phyloP scores from a whole-genome alignment of 2,113 vertebrate species.

The Daboia siamensis region DNA sequence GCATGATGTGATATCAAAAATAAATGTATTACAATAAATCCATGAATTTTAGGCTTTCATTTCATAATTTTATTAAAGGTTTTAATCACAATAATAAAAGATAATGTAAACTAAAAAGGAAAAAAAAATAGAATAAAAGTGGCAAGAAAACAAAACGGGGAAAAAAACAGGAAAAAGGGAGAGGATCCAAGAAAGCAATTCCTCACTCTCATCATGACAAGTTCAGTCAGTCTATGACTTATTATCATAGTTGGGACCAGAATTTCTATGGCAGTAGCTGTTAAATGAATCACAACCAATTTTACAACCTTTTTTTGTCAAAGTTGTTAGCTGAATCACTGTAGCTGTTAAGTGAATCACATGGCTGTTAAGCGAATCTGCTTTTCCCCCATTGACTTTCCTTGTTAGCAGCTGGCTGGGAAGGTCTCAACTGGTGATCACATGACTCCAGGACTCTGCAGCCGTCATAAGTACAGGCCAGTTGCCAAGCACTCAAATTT shows the following conservation, averaged over 20 bases:
- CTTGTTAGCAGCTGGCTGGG: not conserved
- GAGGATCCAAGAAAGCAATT: not conserved
- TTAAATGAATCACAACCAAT: not conserved
- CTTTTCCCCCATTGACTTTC: not conserved
- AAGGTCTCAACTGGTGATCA: not conserved
- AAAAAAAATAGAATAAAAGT: not conserved
- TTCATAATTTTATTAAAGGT: not conserved
- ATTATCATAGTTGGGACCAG: not conserved
- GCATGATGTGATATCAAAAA: not conserved
- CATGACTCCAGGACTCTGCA: not conserved
- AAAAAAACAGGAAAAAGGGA: not conserved
- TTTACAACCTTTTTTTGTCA: not conserved
- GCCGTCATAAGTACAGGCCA: not conserved
- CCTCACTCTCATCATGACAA: not conserved
- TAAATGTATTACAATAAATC: not conserved
- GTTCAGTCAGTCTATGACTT: not conserved
- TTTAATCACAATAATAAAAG: not conserved
- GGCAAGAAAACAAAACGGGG: not conserved
- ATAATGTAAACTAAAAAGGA: not conserved
- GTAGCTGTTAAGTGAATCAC: not conserved
- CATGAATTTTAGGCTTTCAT: not conserved
- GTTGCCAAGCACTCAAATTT: not conserved
- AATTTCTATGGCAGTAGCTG: not conserved
- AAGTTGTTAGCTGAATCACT: not conserved
- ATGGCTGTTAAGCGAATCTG: not conserved